Base-by-base conservation (phyloP, 2,797 vertebrate species). In the Cheirogaleus major region DNA sequence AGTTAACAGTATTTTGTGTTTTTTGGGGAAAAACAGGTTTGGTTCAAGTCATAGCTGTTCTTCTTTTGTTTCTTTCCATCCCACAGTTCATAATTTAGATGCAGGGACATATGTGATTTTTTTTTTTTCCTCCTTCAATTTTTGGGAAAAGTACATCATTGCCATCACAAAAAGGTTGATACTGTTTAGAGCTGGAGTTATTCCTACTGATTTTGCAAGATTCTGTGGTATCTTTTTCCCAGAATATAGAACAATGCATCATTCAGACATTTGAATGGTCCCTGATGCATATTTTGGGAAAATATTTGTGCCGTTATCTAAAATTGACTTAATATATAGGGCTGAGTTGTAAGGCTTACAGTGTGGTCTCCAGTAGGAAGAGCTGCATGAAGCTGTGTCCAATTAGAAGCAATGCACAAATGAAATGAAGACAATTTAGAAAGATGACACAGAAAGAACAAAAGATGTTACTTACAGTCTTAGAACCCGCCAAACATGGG, bases 261-360 rank as follows among this genome's bases (percentile, higher is more conserved):
- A 79, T 87, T 27, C 78, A 95, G 45, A 95, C 55, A 82, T 94
- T 72, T 88, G 75, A 95, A 96, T 72, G 45, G 57, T 82, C 50
- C 63, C 81, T 57, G 61, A 63, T 78, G 32, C 30, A 30, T 75
- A 35, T 65, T 90, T 95, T 55, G 57, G 32, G 69, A 85, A 95
- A 91, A 95, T n/a, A 57, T 50, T 27, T 43, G 41, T 82, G 23
- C 61, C 23, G 32, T 75, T 82, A 48, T 69, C 92, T 95, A 65
- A 63, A 81, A 76, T 38, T 83, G 76, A 79, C 12, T 30, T 79
- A 69, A 65, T 79, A 59, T 32, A 20, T 50, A 59, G 8, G 27
- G 7, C 76, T 80, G 15, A 22, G 13, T 69, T 61, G 9, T 22
- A n/a, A 91, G 20, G 61, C 17, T 55, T 87, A 55, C 22, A 22